These are phyloP conservation scores for Lepidurus couesii DNA, from an alignment of 1,140 invertebrate species.

Conservation along the genomic window DNA sequence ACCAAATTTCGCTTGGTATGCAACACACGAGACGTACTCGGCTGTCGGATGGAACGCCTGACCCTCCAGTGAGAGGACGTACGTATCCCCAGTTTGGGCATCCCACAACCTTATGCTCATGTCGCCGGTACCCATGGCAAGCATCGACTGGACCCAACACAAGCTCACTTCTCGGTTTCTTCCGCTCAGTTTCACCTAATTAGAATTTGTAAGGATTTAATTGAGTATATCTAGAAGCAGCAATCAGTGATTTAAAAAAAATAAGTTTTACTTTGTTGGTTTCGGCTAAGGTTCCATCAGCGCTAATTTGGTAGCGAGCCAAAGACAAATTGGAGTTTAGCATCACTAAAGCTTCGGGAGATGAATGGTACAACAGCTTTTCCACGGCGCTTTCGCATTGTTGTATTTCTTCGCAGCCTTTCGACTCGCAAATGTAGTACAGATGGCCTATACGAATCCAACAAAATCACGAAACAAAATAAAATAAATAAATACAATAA, in stretches of 20 bases:
- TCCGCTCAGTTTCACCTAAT: conserved; percentile 69
- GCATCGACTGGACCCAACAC: conserved; percentile 62
- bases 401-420: not conserved
- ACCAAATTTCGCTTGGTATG: conserved; percentile 56
- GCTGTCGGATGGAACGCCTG: conserved; percentile 39
- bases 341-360: conserved; percentile 1
- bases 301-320: not conserved
- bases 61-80: conserved; percentile 60
- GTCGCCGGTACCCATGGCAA: conserved; percentile 72
- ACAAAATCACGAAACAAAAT: not conserved
- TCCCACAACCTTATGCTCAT: conserved; percentile 86
- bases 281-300: not conserved
- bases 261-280: not conserved
- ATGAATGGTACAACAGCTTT: not conserved
- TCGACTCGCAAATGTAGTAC: conserved; percentile 4
- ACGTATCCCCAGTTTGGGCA: conserved; percentile 85
- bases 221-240: not conserved
- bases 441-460: not conserved
- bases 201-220: not conserved
- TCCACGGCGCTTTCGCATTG: not conserved
- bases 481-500: not conserved
- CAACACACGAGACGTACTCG: conserved; percentile 67
- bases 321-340: not conserved
- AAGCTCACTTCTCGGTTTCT: conserved; percentile 57
- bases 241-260: too few relatives aligned